Evolutionary conservation across 2,888 invertebrate species (phyloP).

Genomic region (Drosophila neotestacea): DNA sequence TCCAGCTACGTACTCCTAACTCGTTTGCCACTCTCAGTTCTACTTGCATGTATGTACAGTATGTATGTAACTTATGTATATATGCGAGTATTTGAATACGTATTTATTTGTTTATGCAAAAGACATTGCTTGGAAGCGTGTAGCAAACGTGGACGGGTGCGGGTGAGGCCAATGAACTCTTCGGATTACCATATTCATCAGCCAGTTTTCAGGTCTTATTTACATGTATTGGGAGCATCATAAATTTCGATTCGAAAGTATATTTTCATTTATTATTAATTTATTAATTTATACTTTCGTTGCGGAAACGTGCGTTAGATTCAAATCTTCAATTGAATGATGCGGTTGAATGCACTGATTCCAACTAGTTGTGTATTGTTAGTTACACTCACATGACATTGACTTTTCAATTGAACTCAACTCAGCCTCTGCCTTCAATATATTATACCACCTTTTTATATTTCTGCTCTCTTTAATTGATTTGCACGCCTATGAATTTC

Average conservation of each 20-base stretch:
- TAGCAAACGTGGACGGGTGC: constrained; percentile 14
- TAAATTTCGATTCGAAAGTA: constrained; percentile 26
- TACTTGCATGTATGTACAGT: background rate
- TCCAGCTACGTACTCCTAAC: constrained; percentile 57
- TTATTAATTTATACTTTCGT: constrained; percentile 5
- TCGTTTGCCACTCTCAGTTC: constrained; percentile 46
- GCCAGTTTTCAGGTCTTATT: background rate
- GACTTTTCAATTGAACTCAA: constrained; percentile 68
- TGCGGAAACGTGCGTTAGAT: constrained; percentile 10
- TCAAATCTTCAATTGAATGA: constrained; percentile 8
- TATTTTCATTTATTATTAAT: background rate
- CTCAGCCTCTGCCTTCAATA: background rate
- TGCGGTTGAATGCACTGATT: constrained; percentile 20
- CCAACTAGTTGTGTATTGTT: constrained; percentile 13
- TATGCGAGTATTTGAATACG: background rate
- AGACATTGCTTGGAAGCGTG: constrained; percentile 19
- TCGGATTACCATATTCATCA: constrained; percentile 17
- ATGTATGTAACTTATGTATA: background rate
- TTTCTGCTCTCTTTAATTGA: constrained; percentile 6
- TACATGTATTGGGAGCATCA: constrained; percentile 36
- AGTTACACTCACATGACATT: constrained; percentile 51
- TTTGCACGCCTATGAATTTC: constrained; percentile 14
- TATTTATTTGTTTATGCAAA: constrained; percentile 60
- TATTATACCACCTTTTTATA: background rate
- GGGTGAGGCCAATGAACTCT: constrained; percentile 66